Percentiles rank a stretch among this genome's conserved stretches.
Evolutionary conservation across 2,113 vertebrate species (phyloP).

Genomic region (Amia ocellicauda): DNA sequence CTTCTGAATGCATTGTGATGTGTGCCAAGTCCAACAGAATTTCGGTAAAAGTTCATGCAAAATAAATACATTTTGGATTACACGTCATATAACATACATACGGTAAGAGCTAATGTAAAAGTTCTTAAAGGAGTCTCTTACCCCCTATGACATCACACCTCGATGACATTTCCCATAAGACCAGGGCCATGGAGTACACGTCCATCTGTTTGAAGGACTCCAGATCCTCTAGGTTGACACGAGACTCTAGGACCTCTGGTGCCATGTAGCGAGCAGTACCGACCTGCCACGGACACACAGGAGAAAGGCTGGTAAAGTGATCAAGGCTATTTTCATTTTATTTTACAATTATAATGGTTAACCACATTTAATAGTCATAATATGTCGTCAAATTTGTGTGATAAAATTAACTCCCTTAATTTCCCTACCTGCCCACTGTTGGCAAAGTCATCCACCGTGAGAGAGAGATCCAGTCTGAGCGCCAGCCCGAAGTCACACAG

Average conservation of each 20-base stretch:
- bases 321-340: neutral
- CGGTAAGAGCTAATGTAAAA: neutral
- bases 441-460: constrained; percentile 79
- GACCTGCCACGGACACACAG: constrained; percentile 58
- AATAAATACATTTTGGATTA: too few species aligned
- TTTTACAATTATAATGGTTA: too few species aligned
- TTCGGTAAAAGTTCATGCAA: too few species aligned
- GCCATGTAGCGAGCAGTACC: constrained; percentile 90
- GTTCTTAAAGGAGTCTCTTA: constrained; percentile 28
- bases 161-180: constrained; percentile 87
- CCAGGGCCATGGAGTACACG: constrained; percentile 85
- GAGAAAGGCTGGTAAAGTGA: neutral
- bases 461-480: constrained; percentile 73
- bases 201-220: constrained; percentile 93
- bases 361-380: too few species aligned
- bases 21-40: too few species aligned
- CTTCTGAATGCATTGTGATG: too few species aligned
- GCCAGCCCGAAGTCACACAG: constrained; percentile 87
- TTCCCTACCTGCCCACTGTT: constrained; percentile 80
- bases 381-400: neutral
- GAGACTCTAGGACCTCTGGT: constrained; percentile 86
- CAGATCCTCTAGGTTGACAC: constrained; percentile 86
- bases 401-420: neutral
- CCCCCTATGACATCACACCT: constrained; percentile 78
- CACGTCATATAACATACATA: too few species aligned